phyloP scores from a whole-genome alignment of 1,140 invertebrate species.

The Bombus turneri region DNA sequence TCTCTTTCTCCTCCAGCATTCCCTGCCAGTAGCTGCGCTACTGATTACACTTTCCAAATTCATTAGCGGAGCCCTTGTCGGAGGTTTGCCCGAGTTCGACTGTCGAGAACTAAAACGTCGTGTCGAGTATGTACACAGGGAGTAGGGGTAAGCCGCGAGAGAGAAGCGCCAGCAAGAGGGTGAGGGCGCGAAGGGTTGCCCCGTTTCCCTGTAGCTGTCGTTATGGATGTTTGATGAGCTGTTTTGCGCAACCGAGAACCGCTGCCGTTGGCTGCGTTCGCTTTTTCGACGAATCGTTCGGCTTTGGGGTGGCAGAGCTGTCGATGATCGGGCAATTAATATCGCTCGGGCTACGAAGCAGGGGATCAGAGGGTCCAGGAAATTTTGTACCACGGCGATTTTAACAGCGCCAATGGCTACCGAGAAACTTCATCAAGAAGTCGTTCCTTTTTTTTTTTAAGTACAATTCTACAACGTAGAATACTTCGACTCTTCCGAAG shows the following conservation, averaged over 20 bases:
- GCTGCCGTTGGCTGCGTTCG: background rate
- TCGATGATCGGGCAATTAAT: conserved; percentile 26
- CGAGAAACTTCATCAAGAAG: background rate
- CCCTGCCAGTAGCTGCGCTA: conserved; percentile 47
- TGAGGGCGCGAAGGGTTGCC: background rate
- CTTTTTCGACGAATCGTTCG: conserved; percentile 20
- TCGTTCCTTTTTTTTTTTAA: background rate
- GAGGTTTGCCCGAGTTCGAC: conserved; percentile 64
- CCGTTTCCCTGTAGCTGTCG: conserved; percentile 24
- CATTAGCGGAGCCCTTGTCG: conserved; percentile 75
- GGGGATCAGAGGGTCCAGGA: background rate
- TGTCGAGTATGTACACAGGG: conserved; percentile 19
- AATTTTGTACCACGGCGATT: background rate
- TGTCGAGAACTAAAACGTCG: conserved; percentile 31
- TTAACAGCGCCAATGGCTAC: too few species aligned
- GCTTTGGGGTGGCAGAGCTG: background rate
- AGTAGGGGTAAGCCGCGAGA: background rate
- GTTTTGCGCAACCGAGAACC: conserved; percentile 13
- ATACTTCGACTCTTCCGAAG: background rate
- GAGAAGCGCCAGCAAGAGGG: too few species aligned
- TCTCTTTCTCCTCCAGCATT: background rate
- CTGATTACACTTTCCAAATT: conserved; percentile 82
- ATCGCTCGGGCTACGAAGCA: background rate
- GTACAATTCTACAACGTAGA: rapidly evolving
- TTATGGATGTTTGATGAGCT: conserved; percentile 43